Evolutionary conservation across 2,888 invertebrate genomes (phyloP), one percentile per base, ranked within the genome.

Genomic region (Cheilosia soror): DNA sequence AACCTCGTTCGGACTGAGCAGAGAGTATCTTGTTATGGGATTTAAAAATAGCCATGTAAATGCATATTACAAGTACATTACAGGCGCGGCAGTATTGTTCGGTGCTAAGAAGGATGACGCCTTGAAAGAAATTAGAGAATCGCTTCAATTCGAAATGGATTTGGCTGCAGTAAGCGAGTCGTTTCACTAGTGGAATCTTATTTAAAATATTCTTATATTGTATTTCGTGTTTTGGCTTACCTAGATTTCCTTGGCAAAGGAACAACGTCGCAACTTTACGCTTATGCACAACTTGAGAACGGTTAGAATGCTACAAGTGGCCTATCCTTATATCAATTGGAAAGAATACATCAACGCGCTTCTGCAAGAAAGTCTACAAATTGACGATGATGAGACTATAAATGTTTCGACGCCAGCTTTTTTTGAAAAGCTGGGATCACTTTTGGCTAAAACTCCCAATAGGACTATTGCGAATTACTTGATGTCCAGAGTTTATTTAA

Each of bases 241-340:
- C n/a, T n/a, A 97, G 97, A 96, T 96, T 89, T 97, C 97, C 5
- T 93, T 96, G 90, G 97, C 98, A 4, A 95, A 96, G 88, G 98
- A 98, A 91, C 96, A 98, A 92, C 94, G 98, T 53, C 95, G 98
- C 87, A 98, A 98, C 91, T 97, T 97, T 6, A 96, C 97, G 4
- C 95, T 95, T 87, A 93, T 98, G n/a, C 98, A 98, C 93, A 98
- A 98, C 89, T 96, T 97, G 6, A 97, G 97, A 95, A 96, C 96
- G 0, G 93, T 98, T 13, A 91, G 93, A 1, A 94, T 98, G 88
- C 92, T 99, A 47, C 95, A 96, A 89, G 89, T 93, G 53, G 95
- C 95, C 88, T 97, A 96, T 93, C 95, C 96, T 0, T 95, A 92
- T 80, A 90, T 92, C 0, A 87, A 90, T 25, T 92, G 92, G 92